Percentiles rank a stretch among this genome's conserved stretches.
Conservation (phyloP, 2,113 vertebrate species). For the Seriola quinqueradiata region DNA sequence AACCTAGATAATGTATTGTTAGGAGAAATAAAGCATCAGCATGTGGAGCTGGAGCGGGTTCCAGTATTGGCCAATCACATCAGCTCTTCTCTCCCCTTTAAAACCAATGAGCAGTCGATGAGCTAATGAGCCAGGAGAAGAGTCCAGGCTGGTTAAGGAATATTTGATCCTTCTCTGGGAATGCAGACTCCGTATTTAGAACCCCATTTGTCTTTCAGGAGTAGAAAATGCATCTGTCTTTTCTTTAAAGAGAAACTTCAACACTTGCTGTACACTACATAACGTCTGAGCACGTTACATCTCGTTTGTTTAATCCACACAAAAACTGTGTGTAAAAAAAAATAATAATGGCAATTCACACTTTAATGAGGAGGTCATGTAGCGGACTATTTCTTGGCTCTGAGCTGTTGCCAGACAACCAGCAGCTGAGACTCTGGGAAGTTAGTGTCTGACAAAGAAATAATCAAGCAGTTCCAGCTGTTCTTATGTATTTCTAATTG, state of each 20-base stretch:
- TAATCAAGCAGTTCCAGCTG: too few species aligned
- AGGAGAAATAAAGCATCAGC: background rate
- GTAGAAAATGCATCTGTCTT: background rate
- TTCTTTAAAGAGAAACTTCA: background rate
- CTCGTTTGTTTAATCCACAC: background rate
- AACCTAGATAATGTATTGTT: background rate
- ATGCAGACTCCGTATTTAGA: background rate
- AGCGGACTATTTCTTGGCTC: too few species aligned
- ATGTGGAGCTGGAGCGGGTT: background rate
- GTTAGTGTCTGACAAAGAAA: too few species aligned
- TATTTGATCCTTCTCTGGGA: background rate
- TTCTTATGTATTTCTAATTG: too few species aligned
- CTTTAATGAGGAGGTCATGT: too few species aligned
- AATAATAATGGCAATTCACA: too few species aligned
- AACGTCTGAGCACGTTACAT: background rate
- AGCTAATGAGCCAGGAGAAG: slow-evolving; percentile 10
- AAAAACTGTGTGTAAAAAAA: background rate
- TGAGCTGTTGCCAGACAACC: too few species aligned
- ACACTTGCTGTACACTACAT: background rate
- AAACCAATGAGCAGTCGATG: slow-evolving; percentile 10
- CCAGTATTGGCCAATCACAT: background rate
- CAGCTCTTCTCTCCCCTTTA: background rate
- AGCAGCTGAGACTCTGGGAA: too few species aligned
- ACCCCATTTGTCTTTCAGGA: background rate
- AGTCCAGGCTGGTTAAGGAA: background rate